Base-by-base conservation (phyloP, 2,888 invertebrate genomes). In the Agonopterix alstromeriana region DNA sequence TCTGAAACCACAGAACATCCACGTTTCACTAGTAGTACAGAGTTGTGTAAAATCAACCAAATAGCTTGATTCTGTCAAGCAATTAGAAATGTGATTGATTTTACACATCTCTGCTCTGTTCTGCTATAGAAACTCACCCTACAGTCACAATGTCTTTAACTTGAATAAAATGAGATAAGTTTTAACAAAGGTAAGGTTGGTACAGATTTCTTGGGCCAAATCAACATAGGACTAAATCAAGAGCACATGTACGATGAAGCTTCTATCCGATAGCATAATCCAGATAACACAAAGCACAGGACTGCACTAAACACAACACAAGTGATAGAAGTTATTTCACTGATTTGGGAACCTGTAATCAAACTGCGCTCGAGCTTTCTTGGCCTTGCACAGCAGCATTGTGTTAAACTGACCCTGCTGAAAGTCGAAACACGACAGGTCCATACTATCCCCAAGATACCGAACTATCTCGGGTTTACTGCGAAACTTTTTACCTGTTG, bases 381-480 rank as follows among this genome's bases (percentile, higher is more conserved):
- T 93, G 90, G 91, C 91, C 90, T 93, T 93, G 80, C 93, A 90
- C 74, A 92, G 89, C 70, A 92, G 88, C 79, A 92, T 89, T 66
- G 90, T 90, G 84, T 93, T 93, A 76, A 94, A 91, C 87, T 94
- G 94, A 69, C 95, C 95, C 70, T 93, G 92, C 72, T 93, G 92
- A 82, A 93, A 95, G 90, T 96, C 95, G 90, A 95, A 95, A 73
- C 93, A 92, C 65, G 94, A 92, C 66, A 95, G 90, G 89, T 95
- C 95, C 85, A 94, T 91, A 71, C 91, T 90, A 80, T 94, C 93
- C 73, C 94, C 94, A 60, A 95, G 90, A 82, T 92, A 92, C 66
- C 94, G 91, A 62, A 93, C 93, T 78, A 96, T 90, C 85, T 95
- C 94, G 56, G 94, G 93, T 83, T 95, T 95, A 87, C 93, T 95